These are phyloP conservation scores for Podarcis raffonei DNA, from an alignment of 2,113 vertebrate genomes.

Conservation along the genomic window DNA sequence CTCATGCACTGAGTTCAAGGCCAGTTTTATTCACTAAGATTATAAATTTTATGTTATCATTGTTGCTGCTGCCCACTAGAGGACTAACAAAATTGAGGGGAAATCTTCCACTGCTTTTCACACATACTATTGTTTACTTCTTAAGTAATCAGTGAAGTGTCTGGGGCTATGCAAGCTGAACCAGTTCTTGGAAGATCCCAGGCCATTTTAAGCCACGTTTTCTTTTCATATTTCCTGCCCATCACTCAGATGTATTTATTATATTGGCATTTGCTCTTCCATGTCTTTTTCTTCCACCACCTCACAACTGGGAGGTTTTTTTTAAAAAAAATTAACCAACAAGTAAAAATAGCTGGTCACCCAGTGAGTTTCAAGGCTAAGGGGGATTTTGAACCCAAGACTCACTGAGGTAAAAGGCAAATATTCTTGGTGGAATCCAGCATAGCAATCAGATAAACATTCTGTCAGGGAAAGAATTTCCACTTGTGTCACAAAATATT, in stretches of 20 bases:
- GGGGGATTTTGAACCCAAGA: not conserved
- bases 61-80: not conserved
- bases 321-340: too few species aligned
- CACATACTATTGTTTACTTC: not conserved
- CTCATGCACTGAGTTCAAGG: too few species aligned
- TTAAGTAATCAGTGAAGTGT: not conserved
- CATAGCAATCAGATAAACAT: too few species aligned
- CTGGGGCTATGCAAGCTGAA: not conserved
- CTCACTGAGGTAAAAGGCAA: not conserved
- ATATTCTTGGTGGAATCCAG: not conserved
- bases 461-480: too few species aligned
- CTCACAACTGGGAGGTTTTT: too few species aligned
- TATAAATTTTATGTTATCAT: not conserved
- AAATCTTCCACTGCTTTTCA: not conserved
- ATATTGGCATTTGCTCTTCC: too few species aligned
- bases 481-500: too few species aligned
- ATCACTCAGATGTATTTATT: too few species aligned
- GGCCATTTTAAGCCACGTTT: too few species aligned
- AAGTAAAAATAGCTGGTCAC: not conserved
- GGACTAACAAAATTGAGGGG: not conserved
- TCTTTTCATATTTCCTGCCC: too few species aligned
- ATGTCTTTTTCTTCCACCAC: too few species aligned
- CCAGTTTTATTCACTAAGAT: not conserved
- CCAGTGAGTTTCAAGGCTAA: too few species aligned
- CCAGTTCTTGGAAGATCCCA: not conserved